Evolutionary conservation across 2,797 vertebrate genomes (phyloP), one percentile per base, ranked within the genome.

Genomic region (Enteromius paludinosus): DNA sequence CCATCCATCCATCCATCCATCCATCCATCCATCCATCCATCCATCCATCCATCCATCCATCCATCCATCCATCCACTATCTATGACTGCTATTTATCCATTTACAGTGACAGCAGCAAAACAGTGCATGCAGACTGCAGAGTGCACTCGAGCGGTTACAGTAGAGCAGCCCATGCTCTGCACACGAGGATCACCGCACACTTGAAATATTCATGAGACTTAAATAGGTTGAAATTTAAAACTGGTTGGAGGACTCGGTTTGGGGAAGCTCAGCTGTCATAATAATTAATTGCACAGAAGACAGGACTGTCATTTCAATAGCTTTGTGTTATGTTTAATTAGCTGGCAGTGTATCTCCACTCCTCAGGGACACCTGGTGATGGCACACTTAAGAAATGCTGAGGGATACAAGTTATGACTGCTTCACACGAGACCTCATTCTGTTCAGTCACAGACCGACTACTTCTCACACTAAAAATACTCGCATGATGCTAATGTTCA

Each of bases 301-400:
- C 86, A 70, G 17, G 64, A 76, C 64, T 30, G 73, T 84, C 49
- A 52, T 88, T 80, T 83, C 87, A 86, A 90, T 35, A 83, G 87
- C 91, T 90, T 77, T 85, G 86, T 83, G 89, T 83, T 88, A 73
- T 25, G 81, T 83, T 90, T 92, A 91, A 93, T 90, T 91, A 91
- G 87, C 87, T 70, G 28, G 85, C 65, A 81, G 72, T 74, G 79
- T 82, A 75, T 84, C 64, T 62, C 71, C 78, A 41, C 45, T 87
- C 87, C 86, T 79, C 0, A 70, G 85, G 84, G 83, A 87, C 75
- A 64, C 72, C 65, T 33, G 7, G 66, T 86, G 85, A 84, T 18
- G 75, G n/a, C 33, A 83, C 56, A 70, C 54, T 65, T 72, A 70
- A 7, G 17, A 52, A 49, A 83, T 69, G 6, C 35, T 74, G 73